A percentile compares a stretch with the other conserved stretches of the same genome.
These are phyloP conservation scores for Cantharis lateralis DNA, from an alignment of 2,888 invertebrate species.

Conservation along the genomic window DNA sequence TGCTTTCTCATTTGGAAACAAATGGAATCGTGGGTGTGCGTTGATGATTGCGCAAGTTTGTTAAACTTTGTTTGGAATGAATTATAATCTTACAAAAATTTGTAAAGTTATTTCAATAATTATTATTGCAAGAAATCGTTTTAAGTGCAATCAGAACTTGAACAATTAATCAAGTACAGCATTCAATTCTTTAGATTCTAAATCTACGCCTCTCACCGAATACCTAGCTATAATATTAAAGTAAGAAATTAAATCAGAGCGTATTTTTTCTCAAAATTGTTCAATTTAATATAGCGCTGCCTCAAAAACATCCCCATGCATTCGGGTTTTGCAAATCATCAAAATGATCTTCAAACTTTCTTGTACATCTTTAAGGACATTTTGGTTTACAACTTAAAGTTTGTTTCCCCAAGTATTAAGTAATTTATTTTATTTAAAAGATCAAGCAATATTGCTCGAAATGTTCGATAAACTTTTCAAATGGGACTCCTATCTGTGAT, in stretches of 20 bases:
- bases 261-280: neutral
- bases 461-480: neutral
- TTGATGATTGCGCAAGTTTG: slow-evolving; percentile 41
- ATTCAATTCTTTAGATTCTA: neutral
- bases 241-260: neutral
- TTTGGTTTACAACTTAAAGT: neutral
- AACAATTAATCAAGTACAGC: neutral
- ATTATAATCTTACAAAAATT: slow-evolving; percentile 29
- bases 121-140: neutral
- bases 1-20: slow-evolving; percentile 42
- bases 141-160: neutral
- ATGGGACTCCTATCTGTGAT: neutral
- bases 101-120: slow-evolving; percentile 22
- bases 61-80: slow-evolving; percentile 45
- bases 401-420: neutral
- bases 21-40: slow-evolving; percentile 38
- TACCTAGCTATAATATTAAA: neutral
- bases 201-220: neutral
- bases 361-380: neutral
- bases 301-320: neutral
- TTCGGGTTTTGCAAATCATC: neutral
- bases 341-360: neutral
- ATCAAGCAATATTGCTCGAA: neutral
- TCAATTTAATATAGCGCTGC: neutral
- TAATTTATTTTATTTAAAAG: neutral